A percentile compares a stretch with the other conserved stretches of the same genome.
Conservation (phyloP, 2,113 vertebrate species). For the Misgurnus anguillicaudatus region DNA sequence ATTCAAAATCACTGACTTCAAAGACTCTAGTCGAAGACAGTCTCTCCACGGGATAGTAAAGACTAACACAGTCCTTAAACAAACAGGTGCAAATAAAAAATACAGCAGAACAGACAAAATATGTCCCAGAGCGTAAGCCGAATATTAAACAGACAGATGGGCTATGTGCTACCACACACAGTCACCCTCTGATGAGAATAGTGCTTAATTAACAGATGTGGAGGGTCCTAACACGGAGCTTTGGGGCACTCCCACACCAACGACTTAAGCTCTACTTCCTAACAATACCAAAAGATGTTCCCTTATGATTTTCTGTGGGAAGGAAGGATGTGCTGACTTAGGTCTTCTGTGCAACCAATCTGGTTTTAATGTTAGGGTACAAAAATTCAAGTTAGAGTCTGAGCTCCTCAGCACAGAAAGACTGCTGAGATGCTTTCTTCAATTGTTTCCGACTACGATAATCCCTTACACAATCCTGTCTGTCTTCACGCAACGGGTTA, state of each 20-base stretch:
- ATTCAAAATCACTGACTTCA: slow-evolving; percentile 6
- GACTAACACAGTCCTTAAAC: slow-evolving; percentile 5
- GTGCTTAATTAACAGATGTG: slow-evolving; percentile 7
- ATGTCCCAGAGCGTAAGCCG: background rate
- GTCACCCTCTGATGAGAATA: background rate
- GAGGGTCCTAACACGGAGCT: background rate
- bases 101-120: background rate
- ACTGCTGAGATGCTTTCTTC: slow-evolving; percentile 1
- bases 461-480: background rate
- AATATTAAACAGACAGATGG: background rate
- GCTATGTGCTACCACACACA: background rate
- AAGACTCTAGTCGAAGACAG: background rate
- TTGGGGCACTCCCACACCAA: slow-evolving; percentile 24
- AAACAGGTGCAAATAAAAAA: background rate
- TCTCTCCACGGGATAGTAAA: background rate
- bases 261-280: background rate
- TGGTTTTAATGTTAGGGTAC: slow-evolving; percentile 1
- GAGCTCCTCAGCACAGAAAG: background rate
- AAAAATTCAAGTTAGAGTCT: background rate
- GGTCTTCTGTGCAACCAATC: slow-evolving; percentile 31
- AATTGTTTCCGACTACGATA: background rate
- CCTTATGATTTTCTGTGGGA: slow-evolving; percentile 41
- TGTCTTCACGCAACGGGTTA: background rate
- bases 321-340: slow-evolving; percentile 37
- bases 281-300: too few species aligned